Percentiles rank a stretch among this genome's conserved stretches.
These are phyloP conservation scores for Fukomys damarensis DNA, from an alignment of 2,113 vertebrate species.

Conservation along the genomic window DNA sequence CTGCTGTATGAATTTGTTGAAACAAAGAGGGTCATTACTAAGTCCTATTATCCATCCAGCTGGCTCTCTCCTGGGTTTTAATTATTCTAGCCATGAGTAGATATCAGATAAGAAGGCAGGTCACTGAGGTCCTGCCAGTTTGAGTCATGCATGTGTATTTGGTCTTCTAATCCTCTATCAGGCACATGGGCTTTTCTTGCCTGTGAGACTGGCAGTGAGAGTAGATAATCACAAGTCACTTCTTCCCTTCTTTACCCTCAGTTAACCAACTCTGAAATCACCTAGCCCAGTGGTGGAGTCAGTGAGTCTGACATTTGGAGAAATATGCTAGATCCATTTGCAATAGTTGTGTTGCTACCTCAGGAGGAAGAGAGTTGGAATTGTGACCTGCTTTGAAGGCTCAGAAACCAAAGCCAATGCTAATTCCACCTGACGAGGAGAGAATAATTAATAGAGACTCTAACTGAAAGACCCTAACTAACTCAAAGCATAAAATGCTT, in stretches of 20 bases:
- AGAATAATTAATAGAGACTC: not conserved
- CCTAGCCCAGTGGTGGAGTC: not conserved
- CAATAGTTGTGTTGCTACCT: not conserved
- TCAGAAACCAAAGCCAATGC: not conserved
- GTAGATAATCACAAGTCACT: not conserved
- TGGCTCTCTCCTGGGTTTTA: constrained; percentile 74
- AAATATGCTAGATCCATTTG: not conserved
- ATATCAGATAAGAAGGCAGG: constrained; percentile 63
- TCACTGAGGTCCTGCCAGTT: constrained; percentile 62
- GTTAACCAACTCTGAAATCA: not conserved
- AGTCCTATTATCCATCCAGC: constrained; percentile 77
- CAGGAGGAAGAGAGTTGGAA: fast-evolving
- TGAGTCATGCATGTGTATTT: constrained; percentile 15
- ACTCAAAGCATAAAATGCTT: not conserved
- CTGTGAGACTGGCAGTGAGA: not conserved
- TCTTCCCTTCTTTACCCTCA: not conserved
- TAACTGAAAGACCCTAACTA: too few relatives aligned
- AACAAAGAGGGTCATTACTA: constrained; percentile 81
- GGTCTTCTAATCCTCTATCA: constrained; percentile 59
- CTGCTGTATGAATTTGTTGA: constrained; percentile 67
- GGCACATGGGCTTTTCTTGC: not conserved
- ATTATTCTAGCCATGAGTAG: constrained; percentile 69
- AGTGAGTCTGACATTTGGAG: not conserved
- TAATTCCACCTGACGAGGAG: not conserved
- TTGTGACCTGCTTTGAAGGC: not conserved